Evolutionary conservation across 2,113 vertebrate species (phyloP).

Genomic region (Nesoenas mayeri): DNA sequence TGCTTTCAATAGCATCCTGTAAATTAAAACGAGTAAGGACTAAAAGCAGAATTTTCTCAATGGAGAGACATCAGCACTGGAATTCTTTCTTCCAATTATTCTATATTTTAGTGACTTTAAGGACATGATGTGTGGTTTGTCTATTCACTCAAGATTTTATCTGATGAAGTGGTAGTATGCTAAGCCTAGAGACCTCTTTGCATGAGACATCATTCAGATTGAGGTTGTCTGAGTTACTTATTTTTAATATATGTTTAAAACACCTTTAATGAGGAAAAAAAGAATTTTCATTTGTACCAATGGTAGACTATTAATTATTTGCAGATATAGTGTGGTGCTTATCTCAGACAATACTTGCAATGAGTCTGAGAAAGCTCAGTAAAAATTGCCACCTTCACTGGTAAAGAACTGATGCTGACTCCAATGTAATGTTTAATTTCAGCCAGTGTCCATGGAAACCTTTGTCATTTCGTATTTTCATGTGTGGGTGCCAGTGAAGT

Average conservation of each 20-base stretch:
- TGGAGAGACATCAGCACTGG: not conserved
- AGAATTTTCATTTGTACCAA: not conserved
- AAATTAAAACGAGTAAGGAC: not conserved
- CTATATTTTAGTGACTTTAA: not conserved
- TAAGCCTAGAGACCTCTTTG: not conserved
- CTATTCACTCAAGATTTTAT: not conserved
- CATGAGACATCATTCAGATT: not conserved
- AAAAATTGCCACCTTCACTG: not conserved
- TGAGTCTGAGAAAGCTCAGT: not conserved
- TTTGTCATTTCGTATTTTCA: not conserved
- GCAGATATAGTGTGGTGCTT: not conserved
- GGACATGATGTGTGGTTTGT: not conserved
- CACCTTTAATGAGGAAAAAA: not conserved
- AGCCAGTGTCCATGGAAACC: constrained; percentile 12
- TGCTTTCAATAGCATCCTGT: not conserved
- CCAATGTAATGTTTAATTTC: not conserved
- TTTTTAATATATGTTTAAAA: not conserved
- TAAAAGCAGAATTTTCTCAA: not conserved
- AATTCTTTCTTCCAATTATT: not conserved
- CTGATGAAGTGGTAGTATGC: not conserved
- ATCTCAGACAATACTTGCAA: not conserved
- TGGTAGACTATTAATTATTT: not conserved
- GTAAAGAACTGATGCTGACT: not conserved
- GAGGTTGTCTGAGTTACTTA: not conserved
- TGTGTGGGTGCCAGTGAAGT: not conserved